Evolutionary conservation across 2,797 vertebrate species (phyloP), one percentile per base, ranked within the genome.

Genomic region (Tokudaia tokunoshimensis): DNA sequence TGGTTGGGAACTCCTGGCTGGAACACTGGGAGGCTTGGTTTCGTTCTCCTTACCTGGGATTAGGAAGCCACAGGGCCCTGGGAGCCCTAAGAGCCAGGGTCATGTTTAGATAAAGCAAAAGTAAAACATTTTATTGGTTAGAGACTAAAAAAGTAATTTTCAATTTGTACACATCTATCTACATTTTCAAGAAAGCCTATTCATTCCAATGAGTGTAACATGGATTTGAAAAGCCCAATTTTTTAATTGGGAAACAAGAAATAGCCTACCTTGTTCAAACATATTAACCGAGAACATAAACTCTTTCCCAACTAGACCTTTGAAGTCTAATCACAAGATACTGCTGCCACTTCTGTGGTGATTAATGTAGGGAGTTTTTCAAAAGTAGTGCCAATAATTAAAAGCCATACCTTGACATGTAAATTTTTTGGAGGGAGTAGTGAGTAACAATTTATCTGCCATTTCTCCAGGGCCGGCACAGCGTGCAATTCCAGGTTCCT

Each of bases 381-480:
- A 67, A 67, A 82, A 92, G 3, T 6, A n/a, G n/a, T 84, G 20
- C 6, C 78, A 78, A 93, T 12, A 20, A 61, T 75, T 34, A 0
- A 0, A 79, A 92, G 31, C 12, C 76, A 4, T 99, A 99, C 99
- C 99, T 99, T 99, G 99, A 97, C 99, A 99, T 72, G 99, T 99
- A 97, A 99, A 99, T 98, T 99, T 99, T 98, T 99, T 99, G 76
- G 99, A 99, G 0, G 99, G 99, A 12, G 99, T 99, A 82, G 99
- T 99, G 96, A 99, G 99, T 97, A 99, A 98, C 55, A 99, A 99
- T 97, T 99, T 99, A 98, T 99, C 99, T 0, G 99, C 99, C 99
- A 99, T 99, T 98, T 99, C 99, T 59, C 99, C 99, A 0, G 99
- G 99, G 57, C 99, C 99, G 2, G 99, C 98, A 57, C 99, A 99